These are phyloP conservation scores for Dolichotis patagonum DNA, from an alignment of 2,113 vertebrate species.

Conservation along the genomic window DNA sequence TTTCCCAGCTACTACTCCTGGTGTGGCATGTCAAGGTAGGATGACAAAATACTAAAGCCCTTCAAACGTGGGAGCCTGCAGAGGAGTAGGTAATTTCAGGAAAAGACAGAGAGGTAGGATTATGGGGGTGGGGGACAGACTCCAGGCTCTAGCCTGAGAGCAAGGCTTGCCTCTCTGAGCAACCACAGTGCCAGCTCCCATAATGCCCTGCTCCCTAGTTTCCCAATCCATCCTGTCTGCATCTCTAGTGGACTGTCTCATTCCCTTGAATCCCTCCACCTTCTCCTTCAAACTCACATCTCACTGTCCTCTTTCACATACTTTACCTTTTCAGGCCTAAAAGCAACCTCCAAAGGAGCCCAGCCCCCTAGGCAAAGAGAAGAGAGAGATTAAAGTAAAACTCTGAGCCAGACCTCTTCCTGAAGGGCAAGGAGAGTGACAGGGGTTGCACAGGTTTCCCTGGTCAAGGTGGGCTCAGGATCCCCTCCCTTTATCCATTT, in stretches of 20 bases:
- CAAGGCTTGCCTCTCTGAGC: constrained; percentile 50
- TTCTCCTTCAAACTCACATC: constrained; percentile 62
- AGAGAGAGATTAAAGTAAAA: neutral
- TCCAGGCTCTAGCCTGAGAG: constrained; percentile 61
- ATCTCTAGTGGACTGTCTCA: constrained; percentile 40
- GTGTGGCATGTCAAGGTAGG: constrained; percentile 54
- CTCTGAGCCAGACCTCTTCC: constrained; percentile 19
- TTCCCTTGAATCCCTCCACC: constrained; percentile 53
- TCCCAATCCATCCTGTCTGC: neutral
- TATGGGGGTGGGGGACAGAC: constrained; percentile 51
- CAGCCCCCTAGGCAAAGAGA: constrained; percentile 9
- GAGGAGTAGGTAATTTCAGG: constrained; percentile 12
- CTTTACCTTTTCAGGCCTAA: constrained; percentile 70
- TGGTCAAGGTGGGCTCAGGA: constrained; percentile 1
- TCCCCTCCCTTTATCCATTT: neutral
- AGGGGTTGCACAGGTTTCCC: neutral
- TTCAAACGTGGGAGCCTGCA: constrained; percentile 52
- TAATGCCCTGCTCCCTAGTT: constrained; percentile 49
- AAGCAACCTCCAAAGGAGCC: constrained; percentile 60
- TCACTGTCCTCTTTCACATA: constrained; percentile 74
- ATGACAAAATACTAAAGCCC: constrained; percentile 63
- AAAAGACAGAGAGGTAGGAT: neutral
- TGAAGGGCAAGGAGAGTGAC: neutral
- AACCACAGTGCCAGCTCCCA: constrained; percentile 40
- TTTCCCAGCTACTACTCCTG: constrained; percentile 66